phyloP scores from a whole-genome alignment of 2,113 vertebrate genomes.

The Furnarius figulus region DNA sequence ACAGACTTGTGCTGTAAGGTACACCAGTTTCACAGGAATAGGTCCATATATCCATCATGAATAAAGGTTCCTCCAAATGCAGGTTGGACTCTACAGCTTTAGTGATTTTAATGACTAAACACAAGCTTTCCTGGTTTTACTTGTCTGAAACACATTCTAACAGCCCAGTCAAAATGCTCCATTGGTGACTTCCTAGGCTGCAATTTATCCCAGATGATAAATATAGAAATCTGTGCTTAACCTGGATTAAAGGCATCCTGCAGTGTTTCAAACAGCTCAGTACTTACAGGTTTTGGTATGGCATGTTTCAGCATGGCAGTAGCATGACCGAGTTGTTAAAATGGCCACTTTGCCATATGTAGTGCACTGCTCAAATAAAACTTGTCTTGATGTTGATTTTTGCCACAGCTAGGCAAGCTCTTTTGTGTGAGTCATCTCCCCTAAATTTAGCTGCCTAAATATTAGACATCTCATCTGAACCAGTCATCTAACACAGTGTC shows the following conservation, averaged over 20 bases:
- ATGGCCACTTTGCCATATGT: background rate
- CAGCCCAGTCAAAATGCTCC: background rate
- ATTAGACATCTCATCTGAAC: background rate
- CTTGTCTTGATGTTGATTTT: background rate
- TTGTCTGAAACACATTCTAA: background rate
- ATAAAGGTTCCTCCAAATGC: background rate
- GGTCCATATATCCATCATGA: background rate
- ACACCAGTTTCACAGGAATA: background rate
- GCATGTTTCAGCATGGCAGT: background rate
- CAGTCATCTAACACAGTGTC: background rate
- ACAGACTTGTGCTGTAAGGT: background rate
- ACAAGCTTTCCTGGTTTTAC: background rate
- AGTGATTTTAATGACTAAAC: background rate
- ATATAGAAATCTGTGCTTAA: background rate
- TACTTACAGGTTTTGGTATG: background rate
- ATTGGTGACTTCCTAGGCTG: background rate
- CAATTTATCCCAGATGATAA: background rate
- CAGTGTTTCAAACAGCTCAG: background rate
- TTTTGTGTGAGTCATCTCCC: conserved; percentile 12
- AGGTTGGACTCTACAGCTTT: background rate
- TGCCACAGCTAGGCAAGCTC: background rate
- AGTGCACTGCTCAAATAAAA: background rate
- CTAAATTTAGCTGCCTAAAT: conserved; percentile 42
- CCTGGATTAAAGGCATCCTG: conserved; percentile 7
- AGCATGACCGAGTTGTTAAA: background rate